Base-by-base conservation (phyloP, 2,888 invertebrate genomes). In the Catotricha subobsoleta region DNA sequence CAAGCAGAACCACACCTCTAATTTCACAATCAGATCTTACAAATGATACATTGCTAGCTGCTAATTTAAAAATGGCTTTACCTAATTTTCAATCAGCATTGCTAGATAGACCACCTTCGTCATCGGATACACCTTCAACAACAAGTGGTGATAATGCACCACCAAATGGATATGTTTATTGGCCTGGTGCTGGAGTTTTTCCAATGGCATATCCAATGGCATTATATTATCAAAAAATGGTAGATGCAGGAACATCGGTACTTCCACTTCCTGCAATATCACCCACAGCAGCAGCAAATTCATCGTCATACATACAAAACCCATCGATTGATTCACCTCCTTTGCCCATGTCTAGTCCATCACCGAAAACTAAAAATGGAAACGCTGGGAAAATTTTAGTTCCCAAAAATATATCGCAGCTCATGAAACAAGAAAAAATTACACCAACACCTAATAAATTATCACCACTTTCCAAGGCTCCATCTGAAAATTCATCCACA, bases 171-270 rank as follows among this genome's bases (percentile, higher is more conserved):
- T 74, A 73, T 52, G 72, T 76, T 19, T 78, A 74, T 52, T 79
- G 79, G 77, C 78, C 76, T 0, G 71, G 72, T 48, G 71, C 75
- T 0, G 77, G 76, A 1, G 67, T 80, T 0, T 74, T 79, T 49
- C 70, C 81, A 47, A 36, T n/a, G n/a, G n/a, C n/a, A n/a, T 80
- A 81, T 46, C 82, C 83, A 0, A 66, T 80, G 57, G 78, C 80
- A 0, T 74, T 81, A 29, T 81, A 81, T 56, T 83, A 81, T 52
- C 81, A 81, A 52, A 70, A 77, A 53, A 66, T 82, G 53, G 72
- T 80, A 1, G 73, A 75, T 23, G 62, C 65, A 1, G 35, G 20
- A n/a, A 13, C 34, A 29, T 19, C 38, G 3, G 16, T 16, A 13
- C 3, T 28, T 18, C 9, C 19, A 36, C 28, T 19, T 2, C n/a